These are phyloP conservation scores for Acridotheres tristis DNA, from an alignment of 2,797 vertebrate species.

Conservation along the genomic window DNA sequence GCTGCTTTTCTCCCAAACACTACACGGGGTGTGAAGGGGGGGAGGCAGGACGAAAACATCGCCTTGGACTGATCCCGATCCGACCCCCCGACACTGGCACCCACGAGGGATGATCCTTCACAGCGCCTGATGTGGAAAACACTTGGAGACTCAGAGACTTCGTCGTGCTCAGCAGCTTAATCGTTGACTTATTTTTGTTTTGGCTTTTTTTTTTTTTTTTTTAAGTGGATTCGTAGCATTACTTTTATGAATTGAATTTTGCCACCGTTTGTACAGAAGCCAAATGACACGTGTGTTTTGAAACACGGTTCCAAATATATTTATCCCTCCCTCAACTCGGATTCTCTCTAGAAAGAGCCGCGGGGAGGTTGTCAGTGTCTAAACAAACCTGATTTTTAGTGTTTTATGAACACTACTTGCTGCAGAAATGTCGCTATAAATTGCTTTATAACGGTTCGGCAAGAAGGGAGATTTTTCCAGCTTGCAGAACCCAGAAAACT, in stretches of 20 bases:
- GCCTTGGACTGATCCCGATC: not conserved
- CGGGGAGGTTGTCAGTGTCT: not conserved
- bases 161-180: not conserved
- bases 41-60: constrained; percentile 6
- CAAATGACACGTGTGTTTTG: constrained; percentile 69
- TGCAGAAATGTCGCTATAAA: constrained; percentile 52
- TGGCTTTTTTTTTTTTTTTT: not conserved
- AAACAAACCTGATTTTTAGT: constrained; percentile 48
- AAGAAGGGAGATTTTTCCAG: constrained; percentile 70
- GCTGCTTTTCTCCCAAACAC: constrained; percentile 36
- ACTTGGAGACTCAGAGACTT: constrained; percentile 16
- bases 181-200: not conserved
- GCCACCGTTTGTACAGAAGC: constrained; percentile 67
- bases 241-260: constrained; percentile 63
- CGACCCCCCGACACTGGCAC: not conserved
- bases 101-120: constrained; percentile 26
- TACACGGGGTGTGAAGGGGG: constrained; percentile 2
- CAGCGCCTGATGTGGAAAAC: constrained; percentile 22
- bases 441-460: constrained; percentile 72
- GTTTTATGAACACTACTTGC: constrained; percentile 28
- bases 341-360: not conserved
- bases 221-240: constrained; percentile 29
- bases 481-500: constrained; percentile 72
- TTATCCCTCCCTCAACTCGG: constrained; percentile 19
- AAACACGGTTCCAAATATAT: constrained; percentile 62